A percentile compares a stretch with the other conserved stretches of the same genome.
These are phyloP conservation scores for Gorsachius goisagi DNA, from an alignment of 2,113 vertebrate genomes.

Conservation along the genomic window DNA sequence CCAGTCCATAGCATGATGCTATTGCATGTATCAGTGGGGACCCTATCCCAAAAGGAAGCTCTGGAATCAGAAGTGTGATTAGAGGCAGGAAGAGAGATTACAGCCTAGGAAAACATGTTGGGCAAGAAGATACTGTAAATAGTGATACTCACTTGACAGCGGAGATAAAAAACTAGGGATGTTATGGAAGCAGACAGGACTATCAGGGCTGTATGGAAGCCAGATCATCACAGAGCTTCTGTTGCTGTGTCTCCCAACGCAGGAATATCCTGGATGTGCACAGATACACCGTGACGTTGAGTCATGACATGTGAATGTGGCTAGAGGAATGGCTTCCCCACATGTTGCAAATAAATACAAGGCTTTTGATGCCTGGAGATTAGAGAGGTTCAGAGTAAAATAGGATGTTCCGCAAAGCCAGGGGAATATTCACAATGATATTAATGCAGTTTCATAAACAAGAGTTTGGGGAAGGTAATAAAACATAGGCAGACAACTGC, in stretches of 20 bases:
- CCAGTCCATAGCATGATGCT: neutral
- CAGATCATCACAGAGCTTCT: conserved; percentile 15
- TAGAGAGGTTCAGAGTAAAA: neutral
- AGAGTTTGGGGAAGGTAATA: conserved; percentile 15
- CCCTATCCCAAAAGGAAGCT: neutral
- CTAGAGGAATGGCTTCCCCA: neutral
- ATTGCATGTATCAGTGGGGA: neutral
- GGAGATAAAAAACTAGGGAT: neutral
- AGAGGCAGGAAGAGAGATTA: conserved; percentile 38
- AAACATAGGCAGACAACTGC: conserved; percentile 2
- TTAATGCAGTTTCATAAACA: neutral
- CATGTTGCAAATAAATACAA: neutral
- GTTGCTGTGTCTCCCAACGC: neutral
- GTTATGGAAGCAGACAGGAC: neutral
- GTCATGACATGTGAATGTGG: neutral
- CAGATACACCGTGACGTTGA: neutral
- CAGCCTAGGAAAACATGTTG: neutral
- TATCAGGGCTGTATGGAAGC: neutral
- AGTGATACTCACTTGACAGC: neutral
- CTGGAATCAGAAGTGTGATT: conserved; percentile 20
- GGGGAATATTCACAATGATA: neutral
- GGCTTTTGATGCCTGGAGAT: neutral
- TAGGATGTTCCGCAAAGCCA: neutral
- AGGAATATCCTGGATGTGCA: neutral
- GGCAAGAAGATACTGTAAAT: neutral